These are phyloP conservation scores for Prostheceraeus crozeri DNA, from an alignment of 2,888 invertebrate species.

Conservation along the genomic window DNA sequence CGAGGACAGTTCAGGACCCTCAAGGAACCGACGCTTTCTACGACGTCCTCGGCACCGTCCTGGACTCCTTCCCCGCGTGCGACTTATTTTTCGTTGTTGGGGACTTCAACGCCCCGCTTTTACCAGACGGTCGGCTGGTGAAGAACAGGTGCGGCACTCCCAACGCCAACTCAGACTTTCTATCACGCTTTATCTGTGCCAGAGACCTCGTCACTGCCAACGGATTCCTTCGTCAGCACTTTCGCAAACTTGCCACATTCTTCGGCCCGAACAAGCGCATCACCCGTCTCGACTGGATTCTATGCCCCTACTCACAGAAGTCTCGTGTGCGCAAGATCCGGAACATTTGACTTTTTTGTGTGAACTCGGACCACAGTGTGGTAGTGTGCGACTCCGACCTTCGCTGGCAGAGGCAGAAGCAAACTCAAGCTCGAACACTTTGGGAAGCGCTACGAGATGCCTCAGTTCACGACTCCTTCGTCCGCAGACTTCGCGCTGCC, in stretches of 20 bases:
- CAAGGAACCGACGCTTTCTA: conserved; percentile 32
- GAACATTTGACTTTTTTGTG: conserved; percentile 2
- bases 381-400: conserved; percentile 6
- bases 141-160: conserved; percentile 24
- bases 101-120: conserved; percentile 29
- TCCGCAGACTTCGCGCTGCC: too few relatives aligned
- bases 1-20: too few relatives aligned
- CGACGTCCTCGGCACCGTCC: conserved; percentile 19
- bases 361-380: conserved; percentile 23
- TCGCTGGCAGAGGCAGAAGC: background rate
- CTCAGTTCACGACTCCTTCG: too few relatives aligned
- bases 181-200: conserved; percentile 16
- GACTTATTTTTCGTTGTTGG: conserved; percentile 13
- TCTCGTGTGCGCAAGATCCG: conserved; percentile 7
- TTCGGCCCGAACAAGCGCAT: conserved; percentile 21
- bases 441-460: conserved; percentile 27
- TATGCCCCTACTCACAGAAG: background rate
- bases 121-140: conserved; percentile 25
- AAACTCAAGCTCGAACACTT: background rate
- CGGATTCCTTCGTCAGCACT: conserved; percentile 11
- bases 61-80: conserved; percentile 16
- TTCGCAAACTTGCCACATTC: conserved; percentile 25
- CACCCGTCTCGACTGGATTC: conserved; percentile 28
- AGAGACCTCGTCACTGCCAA: conserved; percentile 26
- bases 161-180: conserved; percentile 17